Base-by-base conservation (phyloP, 2,888 invertebrate genomes). In the Ichneumoninae sp. region DNA sequence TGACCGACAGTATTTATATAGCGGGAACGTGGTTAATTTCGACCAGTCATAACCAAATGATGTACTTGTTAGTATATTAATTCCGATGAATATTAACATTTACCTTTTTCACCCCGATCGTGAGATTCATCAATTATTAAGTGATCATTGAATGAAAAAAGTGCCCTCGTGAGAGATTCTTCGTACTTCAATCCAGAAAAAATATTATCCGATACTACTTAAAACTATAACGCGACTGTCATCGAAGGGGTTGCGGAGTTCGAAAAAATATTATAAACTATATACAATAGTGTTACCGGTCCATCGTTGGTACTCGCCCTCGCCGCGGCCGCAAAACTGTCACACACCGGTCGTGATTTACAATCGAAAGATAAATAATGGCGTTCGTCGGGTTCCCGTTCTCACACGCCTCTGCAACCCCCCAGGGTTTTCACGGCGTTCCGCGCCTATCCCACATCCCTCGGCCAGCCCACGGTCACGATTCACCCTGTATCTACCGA, bases 301-400 rank as follows among this genome's bases (percentile, higher is more conserved):
- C 30, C 30, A 30, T 62, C 60, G 60, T 52, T 19, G 52, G 6
- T n/a, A 2, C 19, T 80, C 83, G 70, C 65, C 36, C 79, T 66
- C 78, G 70, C 47, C 68, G 22, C 80, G 68, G 62, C 71, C 72
- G 62, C 76, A 68, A 30, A 83, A 47, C 74, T 70, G 70, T 54
- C 70, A n/a, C 71, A 30, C 62, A 77, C 80, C 72, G 68, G 80
- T 72, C 76, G 71, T 78, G 82, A 85, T 82, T 85, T 79, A 82
- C 82, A 85, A 85, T 85, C 76, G 85, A 82, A 85, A 85, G 82
- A 82, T 82, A 85, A 85, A 85, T 80, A 85, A 82, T 44, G 71
- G 52, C 52, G 76, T 16, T 74, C 44, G 77, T 75, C 22, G 44
- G 65, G 65, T 80, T 71, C 52, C 33, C 36, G 60, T 72, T 79